Base-by-base conservation (phyloP, 2,797 vertebrate genomes). In the Sebastes diaconus region DNA sequence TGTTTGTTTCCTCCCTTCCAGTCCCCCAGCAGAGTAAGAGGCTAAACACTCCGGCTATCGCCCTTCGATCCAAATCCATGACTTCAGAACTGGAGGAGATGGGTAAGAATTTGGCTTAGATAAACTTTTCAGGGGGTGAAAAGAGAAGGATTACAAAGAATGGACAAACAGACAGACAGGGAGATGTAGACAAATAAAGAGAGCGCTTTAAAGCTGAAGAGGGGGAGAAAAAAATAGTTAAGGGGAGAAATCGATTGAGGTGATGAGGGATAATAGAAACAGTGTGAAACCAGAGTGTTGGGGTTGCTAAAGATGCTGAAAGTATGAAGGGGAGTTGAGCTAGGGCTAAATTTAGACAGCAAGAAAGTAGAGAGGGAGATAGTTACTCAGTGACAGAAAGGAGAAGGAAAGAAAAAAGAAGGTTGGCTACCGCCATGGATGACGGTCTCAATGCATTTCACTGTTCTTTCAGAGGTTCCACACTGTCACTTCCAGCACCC, bases 11-110 rank as follows among this genome's bases (percentile, higher is more conserved):
- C 34, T 78, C n/a, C 52, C 4, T 77, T 88, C n/a, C 77, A 95
- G 94, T 97, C 75, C 97, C 97, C 34, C 97, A 97, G 91, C 97
- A 98, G 90, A 97, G 97, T 20, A 97, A 97, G 91, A 95, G 96
- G 71, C 95, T 98, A 86, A 97, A 95, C 52, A 96, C 97, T 7
- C 97, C 97, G 1, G 95, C 97, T 68, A 97, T 98, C 85, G 97
- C 97, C 18, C 93, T 98, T 29, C 96, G 97, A 55, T 98, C 97
- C 92, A 98, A 98, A 90, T 98, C 97, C 84, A 98, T 98, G 97
- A 98, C 97, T 73, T 98, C 97, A 24, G 97, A 98, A 92, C 94
- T 98, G 93, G 97, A 98, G 91, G 97, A 98, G 95, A 98, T 98
- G 97, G 97, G 97, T 98, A 95, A 97, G 97, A 84, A 67, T 24